phyloP scores from a whole-genome alignment of 2,113 vertebrate genomes.

The Tetraodon nigroviridis region DNA sequence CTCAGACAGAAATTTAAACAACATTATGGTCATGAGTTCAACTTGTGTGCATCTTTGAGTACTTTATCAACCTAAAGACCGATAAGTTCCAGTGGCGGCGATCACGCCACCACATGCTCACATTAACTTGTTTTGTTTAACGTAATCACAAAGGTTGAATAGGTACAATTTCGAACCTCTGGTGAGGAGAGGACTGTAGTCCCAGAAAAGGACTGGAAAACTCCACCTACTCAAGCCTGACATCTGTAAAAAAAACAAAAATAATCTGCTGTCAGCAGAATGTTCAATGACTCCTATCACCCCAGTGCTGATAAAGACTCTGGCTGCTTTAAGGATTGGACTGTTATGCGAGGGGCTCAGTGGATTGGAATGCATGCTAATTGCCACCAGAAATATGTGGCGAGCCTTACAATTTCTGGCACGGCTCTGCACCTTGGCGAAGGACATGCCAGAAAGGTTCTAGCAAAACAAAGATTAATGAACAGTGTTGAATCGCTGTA shows the following conservation, averaged over 20 bases:
- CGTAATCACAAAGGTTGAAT: too few species aligned
- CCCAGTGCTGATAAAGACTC: conserved; percentile 72
- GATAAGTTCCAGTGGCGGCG: too few species aligned
- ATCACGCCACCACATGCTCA: too few species aligned
- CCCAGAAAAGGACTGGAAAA: conserved; percentile 68
- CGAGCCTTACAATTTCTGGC: conserved; percentile 71
- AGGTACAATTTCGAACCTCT: conserved; percentile 14
- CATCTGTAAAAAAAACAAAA: conserved; percentile 86
- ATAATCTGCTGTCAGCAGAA: conserved; percentile 88
- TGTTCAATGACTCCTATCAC: conserved; percentile 80
- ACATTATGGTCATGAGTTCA: too few species aligned
- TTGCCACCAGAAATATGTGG: conserved; percentile 83
- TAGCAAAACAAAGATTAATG: conserved; percentile 74
- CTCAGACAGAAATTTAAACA: too few species aligned
- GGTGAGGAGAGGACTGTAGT: conserved; percentile 19
- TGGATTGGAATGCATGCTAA: conserved; percentile 98
- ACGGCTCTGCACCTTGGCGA: conserved; percentile 68
- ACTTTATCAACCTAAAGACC: too few species aligned
- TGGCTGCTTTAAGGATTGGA: conserved; percentile 76
- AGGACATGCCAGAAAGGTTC: conserved; percentile 67
- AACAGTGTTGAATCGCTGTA: conserved; percentile 72
- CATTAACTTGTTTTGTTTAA: too few species aligned
- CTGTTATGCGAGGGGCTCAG: conserved; percentile 83
- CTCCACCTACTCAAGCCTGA: conserved; percentile 78
- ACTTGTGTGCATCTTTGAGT: too few species aligned